A percentile compares a stretch with the other conserved stretches of the same genome.
These are phyloP conservation scores for Cotesia glomerata DNA, from an alignment of 1,140 invertebrate species.

Conservation along the genomic window DNA sequence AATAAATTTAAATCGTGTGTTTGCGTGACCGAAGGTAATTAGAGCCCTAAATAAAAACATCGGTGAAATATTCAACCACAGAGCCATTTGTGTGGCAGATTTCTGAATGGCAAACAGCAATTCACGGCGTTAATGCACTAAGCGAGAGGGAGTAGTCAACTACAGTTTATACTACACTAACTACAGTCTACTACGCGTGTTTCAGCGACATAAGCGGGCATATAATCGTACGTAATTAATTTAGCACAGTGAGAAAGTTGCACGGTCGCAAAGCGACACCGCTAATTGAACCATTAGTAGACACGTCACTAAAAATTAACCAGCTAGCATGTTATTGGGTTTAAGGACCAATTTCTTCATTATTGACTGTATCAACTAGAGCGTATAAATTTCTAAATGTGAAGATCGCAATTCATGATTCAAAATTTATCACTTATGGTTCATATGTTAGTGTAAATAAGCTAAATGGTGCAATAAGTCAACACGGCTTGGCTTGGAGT, in stretches of 20 bases:
- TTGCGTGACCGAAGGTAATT: no score
- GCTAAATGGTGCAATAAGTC: slow-evolving; percentile 19
- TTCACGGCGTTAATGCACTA: no score
- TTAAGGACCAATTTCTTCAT: neutral
- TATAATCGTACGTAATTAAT: slow-evolving; percentile 36
- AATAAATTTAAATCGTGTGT: no score
- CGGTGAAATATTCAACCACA: no score
- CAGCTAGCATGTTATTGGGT: neutral
- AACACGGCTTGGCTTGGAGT: slow-evolving; percentile 18
- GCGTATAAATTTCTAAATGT: no score
- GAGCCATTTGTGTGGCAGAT: no score
- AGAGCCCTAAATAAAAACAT: no score
- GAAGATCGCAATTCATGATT: neutral
- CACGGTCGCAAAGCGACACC: slow-evolving; percentile 19
- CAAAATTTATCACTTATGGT: neutral
- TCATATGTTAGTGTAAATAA: neutral
- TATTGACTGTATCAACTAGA: no score
- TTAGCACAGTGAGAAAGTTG: slow-evolving; percentile 26
- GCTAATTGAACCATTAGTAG: slow-evolving; percentile 40
- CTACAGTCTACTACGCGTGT: slow-evolving; percentile 10
- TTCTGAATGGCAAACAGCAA: no score
- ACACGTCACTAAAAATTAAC: slow-evolving; percentile 35
- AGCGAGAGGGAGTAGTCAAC: no score
- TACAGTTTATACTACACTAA: neutral
- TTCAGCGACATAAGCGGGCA: slow-evolving; percentile 24